Percentiles rank a stretch among this genome's conserved stretches.
phyloP scores from a whole-genome alignment of 2,113 vertebrate genomes.

The Rhynchopsitta pachyrhyncha region DNA sequence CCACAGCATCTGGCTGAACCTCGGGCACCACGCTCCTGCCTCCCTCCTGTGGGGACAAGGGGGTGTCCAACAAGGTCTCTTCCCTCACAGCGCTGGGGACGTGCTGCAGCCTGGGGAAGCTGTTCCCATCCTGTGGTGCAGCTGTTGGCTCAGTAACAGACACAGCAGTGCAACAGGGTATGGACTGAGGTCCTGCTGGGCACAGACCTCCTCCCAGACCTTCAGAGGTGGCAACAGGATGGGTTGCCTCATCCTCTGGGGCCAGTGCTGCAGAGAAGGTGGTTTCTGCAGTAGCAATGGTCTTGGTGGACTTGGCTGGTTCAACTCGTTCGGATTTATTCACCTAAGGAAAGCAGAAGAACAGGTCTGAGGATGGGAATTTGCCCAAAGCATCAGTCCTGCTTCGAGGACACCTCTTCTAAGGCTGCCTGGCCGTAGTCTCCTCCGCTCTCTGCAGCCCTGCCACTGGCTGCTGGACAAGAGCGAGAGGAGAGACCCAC shows the following conservation, averaged over 20 bases:
- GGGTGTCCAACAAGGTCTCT: background rate
- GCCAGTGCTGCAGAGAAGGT: fast-evolving
- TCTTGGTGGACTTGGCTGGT: background rate
- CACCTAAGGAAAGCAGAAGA: slow-evolving; percentile 53
- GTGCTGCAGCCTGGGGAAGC: background rate
- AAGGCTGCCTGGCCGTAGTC: background rate
- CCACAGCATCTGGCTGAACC: background rate
- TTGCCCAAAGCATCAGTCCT: background rate
- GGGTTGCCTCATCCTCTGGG: background rate
- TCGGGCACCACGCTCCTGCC: background rate
- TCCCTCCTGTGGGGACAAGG: background rate
- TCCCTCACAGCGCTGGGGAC: background rate
- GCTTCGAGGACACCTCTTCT: background rate
- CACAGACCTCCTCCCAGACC: background rate
- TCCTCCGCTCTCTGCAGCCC: background rate
- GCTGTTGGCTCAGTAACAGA: background rate
- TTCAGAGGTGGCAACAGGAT: background rate
- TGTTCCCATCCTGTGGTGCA: background rate
- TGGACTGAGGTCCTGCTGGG: background rate
- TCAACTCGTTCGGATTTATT: slow-evolving; percentile 21
- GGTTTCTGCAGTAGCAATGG: background rate
- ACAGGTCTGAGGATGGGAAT: background rate
- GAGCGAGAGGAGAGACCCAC: slow-evolving; percentile 66
- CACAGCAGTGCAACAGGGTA: background rate
- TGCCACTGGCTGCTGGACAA: background rate